Percentiles rank a stretch among this genome's conserved stretches.
phyloP scores from a whole-genome alignment of 2,113 vertebrate genomes.

The Actenoides lindsayi region DNA sequence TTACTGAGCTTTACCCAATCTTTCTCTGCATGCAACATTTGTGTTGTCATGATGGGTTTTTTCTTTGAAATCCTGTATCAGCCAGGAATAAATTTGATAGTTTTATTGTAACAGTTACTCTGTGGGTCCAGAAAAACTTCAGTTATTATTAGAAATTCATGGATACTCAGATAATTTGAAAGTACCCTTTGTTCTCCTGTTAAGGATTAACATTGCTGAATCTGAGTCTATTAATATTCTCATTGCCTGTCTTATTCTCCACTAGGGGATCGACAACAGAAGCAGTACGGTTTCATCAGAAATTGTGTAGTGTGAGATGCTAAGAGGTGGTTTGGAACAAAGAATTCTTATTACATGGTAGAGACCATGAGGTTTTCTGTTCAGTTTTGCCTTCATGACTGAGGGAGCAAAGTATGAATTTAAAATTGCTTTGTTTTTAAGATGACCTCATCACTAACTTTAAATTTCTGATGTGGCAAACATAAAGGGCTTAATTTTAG shows the following conservation, averaged over 20 bases:
- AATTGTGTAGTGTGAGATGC: neutral
- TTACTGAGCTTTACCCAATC: neutral
- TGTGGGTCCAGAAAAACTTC: neutral
- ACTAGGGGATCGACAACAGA: neutral
- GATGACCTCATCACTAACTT: neutral
- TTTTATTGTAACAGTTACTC: neutral
- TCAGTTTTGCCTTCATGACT: neutral
- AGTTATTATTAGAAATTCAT: neutral
- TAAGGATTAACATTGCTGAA: neutral
- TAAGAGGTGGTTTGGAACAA: neutral
- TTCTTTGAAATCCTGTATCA: neutral
- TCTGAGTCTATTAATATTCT: neutral
- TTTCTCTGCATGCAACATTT: neutral
- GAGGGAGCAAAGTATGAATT: neutral
- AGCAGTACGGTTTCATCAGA: neutral
- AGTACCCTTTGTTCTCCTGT: neutral
- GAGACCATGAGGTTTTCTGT: neutral
- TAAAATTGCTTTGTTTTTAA: neutral
- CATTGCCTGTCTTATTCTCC: neutral
- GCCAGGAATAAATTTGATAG: neutral
- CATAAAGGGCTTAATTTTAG: neutral
- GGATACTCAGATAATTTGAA: neutral
- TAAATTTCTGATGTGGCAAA: neutral
- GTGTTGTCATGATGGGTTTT: neutral
- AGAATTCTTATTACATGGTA: neutral